Evolutionary conservation across 2,113 vertebrate species (phyloP).

Genomic region (Eretmochelys imbricata): DNA sequence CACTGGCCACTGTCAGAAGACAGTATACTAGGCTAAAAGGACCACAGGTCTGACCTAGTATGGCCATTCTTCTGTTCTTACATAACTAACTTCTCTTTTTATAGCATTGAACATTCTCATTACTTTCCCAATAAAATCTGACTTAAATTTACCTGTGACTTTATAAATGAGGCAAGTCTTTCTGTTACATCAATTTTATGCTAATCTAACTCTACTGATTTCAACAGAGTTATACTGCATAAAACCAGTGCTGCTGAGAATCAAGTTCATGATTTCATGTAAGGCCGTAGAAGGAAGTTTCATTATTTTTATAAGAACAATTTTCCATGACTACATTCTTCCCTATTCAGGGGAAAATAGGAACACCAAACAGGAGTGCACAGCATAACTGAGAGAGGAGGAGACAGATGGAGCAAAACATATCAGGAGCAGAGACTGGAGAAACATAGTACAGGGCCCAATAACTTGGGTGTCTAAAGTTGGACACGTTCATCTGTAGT

Average conservation of each 20-base stretch:
- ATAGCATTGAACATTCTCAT: background rate
- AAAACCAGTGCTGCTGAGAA: background rate
- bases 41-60: background rate
- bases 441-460: background rate
- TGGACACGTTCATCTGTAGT: background rate
- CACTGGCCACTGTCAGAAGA: background rate
- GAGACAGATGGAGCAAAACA: background rate
- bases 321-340: background rate
- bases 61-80: background rate
- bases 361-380: background rate
- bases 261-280: background rate
- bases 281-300: background rate
- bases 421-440: background rate
- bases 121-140: background rate
- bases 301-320: background rate
- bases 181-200: background rate
- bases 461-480: background rate
- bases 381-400: background rate
- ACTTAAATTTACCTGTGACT: background rate
- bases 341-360: background rate
- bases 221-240: background rate
- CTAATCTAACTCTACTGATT: background rate
- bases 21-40: background rate
- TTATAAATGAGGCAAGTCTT: background rate
- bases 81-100: background rate